phyloP scores from a whole-genome alignment of 2,888 invertebrate genomes.

The Lumbricus terrestris region DNA sequence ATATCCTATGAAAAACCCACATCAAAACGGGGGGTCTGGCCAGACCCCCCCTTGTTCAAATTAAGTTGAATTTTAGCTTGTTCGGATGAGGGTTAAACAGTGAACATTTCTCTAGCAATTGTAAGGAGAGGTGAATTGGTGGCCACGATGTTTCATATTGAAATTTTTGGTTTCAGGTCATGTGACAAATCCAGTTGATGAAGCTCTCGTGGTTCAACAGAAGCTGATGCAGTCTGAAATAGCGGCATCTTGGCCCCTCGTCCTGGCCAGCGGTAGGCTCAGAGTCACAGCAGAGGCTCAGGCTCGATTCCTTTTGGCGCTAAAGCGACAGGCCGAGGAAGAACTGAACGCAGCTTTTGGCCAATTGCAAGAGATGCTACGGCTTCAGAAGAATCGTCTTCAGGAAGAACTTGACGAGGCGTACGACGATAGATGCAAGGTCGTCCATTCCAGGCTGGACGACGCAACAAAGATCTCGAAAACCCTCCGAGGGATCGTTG shows the following conservation, averaged over 20 bases:
- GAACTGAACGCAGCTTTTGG: not conserved
- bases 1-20: too few relatives aligned
- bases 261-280: slow-evolving; percentile 1
- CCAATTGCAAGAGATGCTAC: not conserved
- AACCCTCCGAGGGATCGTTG: not conserved
- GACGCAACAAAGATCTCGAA: not conserved
- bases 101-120: not conserved
- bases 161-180: not conserved
- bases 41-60: too few relatives aligned
- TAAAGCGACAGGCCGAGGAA: not conserved
- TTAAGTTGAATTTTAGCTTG: too few relatives aligned
- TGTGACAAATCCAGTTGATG: not conserved
- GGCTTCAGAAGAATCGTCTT: not conserved
- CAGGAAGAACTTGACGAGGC: not conserved
- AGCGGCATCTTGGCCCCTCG: slow-evolving; percentile 34
- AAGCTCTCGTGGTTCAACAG: not conserved
- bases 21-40: too few relatives aligned
- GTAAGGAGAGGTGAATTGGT: not conserved
- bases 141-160: not conserved
- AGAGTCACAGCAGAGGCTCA: not conserved
- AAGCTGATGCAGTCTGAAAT: slow-evolving; percentile 6
- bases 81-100: too few relatives aligned
- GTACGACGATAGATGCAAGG: not conserved
- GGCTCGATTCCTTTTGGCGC: not conserved
- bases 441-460: not conserved